Evolutionary conservation across 2,888 invertebrate genomes (phyloP).

Genomic region (Thera britannica): DNA sequence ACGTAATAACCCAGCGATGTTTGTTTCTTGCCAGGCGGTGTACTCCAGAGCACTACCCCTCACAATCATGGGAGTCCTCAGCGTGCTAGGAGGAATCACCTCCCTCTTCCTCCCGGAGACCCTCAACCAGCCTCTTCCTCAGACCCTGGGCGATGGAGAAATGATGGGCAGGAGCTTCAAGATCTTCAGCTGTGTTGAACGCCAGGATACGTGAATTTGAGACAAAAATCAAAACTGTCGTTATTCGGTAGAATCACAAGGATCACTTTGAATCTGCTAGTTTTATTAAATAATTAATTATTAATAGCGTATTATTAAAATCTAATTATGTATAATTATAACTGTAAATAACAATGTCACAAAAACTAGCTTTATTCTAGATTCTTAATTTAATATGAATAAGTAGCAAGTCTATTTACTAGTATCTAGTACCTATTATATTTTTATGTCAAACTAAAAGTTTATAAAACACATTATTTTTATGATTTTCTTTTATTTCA

Average conservation of each 20-base stretch:
- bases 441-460: too few relatives aligned
- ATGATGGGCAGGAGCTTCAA: conserved; percentile 84
- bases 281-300: too few relatives aligned
- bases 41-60: conserved; percentile 85
- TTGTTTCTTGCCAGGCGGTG: conserved; percentile 71
- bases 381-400: background rate
- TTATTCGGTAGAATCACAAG: too few relatives aligned
- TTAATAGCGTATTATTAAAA: too few relatives aligned
- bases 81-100: conserved; percentile 83
- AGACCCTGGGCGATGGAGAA: conserved; percentile 87
- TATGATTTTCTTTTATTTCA: too few relatives aligned
- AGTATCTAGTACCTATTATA: background rate
- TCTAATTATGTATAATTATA: background rate
- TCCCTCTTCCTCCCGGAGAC: conserved; percentile 87
- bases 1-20: background rate
- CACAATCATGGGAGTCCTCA: conserved; percentile 85
- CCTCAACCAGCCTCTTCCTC: conserved; percentile 86
- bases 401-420: background rate
- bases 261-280: too few relatives aligned
- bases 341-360: conserved; percentile 8
- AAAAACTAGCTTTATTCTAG: background rate
- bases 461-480: too few relatives aligned
- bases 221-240: too few relatives aligned
- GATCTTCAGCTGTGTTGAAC: conserved; percentile 80
- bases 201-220: conserved; percentile 35